Conservation (phyloP, 2,797 vertebrate genomes). For the Myripristis jacobus region DNA sequence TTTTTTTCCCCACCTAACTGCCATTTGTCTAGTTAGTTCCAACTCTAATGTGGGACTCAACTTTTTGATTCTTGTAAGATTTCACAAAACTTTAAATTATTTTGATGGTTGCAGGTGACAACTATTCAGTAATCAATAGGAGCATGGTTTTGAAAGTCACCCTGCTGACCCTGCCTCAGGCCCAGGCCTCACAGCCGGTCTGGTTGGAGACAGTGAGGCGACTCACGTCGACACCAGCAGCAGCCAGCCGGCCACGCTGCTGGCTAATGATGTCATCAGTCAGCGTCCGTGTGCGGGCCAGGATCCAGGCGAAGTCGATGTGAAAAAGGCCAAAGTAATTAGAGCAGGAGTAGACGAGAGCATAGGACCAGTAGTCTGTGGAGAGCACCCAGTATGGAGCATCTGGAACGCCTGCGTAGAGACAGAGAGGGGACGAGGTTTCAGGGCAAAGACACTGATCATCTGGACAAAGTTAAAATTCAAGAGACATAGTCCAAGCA, state of each 20-base stretch:
- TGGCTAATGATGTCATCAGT: conserved; percentile 67
- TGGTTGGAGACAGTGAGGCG: conserved; percentile 79
- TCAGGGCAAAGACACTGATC: neutral
- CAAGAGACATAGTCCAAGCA: too few relatives aligned
- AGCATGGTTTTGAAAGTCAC: neutral
- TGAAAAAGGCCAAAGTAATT: conserved; percentile 80
- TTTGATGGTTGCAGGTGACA: too few relatives aligned
- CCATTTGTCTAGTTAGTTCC: too few relatives aligned
- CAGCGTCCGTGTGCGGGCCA: conserved; percentile 78
- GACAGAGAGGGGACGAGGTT: neutral
- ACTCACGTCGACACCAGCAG: conserved; percentile 67
- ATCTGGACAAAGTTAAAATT: too few relatives aligned
- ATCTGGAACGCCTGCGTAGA: conserved; percentile 74
- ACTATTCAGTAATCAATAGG: too few relatives aligned
- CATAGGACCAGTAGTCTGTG: conserved; percentile 85
- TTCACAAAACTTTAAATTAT: too few relatives aligned
- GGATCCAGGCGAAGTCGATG: conserved; percentile 84
- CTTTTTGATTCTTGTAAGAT: too few relatives aligned
- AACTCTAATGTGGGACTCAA: too few relatives aligned
- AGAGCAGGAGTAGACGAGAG: conserved; percentile 86
- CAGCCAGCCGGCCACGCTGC: conserved; percentile 75
- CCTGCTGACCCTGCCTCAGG: neutral
- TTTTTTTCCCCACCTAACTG: too few relatives aligned
- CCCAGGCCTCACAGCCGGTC: conserved; percentile 69
- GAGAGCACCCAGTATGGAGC: conserved; percentile 84